A percentile compares a stretch with the other conserved stretches of the same genome.
phyloP scores from a whole-genome alignment of 2,888 invertebrate genomes.

The Sarcophaga rosellei region DNA sequence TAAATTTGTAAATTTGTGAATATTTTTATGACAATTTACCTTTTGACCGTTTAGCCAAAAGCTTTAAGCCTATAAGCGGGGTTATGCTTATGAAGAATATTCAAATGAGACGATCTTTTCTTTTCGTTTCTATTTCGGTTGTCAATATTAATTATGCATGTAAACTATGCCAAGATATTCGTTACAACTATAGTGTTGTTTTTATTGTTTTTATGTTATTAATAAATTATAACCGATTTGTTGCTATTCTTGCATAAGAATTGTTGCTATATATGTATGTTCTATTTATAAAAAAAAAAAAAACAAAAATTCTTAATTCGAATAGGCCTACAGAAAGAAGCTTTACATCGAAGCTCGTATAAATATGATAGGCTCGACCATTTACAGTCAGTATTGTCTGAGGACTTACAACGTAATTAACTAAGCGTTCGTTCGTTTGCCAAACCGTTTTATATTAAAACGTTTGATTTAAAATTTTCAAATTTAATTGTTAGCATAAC shows the following conservation, averaged over 20 bases:
- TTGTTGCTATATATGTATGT: neutral
- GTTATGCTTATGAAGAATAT: neutral
- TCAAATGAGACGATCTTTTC: conserved; percentile 5
- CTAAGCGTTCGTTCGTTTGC: neutral
- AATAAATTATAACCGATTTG: neutral
- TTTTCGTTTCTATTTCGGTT: too few species aligned
- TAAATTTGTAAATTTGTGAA: too few species aligned
- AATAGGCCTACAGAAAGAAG: neutral
- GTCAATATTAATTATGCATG: neutral
- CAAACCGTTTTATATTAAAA: neutral
- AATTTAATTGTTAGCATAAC: neutral
- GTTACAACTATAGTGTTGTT: neutral
- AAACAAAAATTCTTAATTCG: too few species aligned
- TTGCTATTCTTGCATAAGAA: neutral
- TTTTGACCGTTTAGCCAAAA: too few species aligned
- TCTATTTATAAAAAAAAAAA: too few species aligned
- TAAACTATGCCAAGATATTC: neutral
- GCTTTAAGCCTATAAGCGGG: neutral
- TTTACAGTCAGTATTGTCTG: conserved; percentile 13
- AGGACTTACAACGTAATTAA: conserved; percentile 10
- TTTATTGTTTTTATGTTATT: neutral
- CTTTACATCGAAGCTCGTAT: conserved; percentile 45
- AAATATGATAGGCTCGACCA: conserved; percentile 31
- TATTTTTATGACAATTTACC: too few species aligned
- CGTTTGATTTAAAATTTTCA: neutral